Evolutionary conservation across 2,888 invertebrate genomes (phyloP), one percentile per base, ranked within the genome.

Genomic region (Acleris holmiana): DNA sequence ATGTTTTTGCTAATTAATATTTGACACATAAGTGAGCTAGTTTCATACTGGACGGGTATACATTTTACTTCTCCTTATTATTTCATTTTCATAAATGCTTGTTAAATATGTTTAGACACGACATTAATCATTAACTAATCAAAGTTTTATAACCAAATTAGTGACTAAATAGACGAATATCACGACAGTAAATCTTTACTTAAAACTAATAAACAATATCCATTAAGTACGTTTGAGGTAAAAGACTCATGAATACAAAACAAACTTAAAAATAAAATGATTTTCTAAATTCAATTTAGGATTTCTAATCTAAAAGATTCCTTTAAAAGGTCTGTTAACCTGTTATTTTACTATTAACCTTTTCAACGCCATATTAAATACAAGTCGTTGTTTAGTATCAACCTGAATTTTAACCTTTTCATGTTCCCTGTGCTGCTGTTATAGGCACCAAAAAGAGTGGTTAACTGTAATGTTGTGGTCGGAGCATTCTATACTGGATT

Each of bases 171-270:
- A 46, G 46, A 67, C 59, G 25, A 59, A 59, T 67, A 64, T 64
- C 59, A 60, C 59, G 55, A 67, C 44, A 64, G 60, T 51, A 58
- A 67, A 61, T 58, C 48, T 61, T 53, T 21, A 18, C 62, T 63
- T 67, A 63, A 29, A 44, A 63, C 18, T 49, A 51, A 56, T 23
- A 44, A 61, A 25, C 25, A 53, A 21, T 49, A 49, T 64, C 54
- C 49, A 59, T 59, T 49, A 59, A 65, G 64, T 65, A 65, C 64
- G 54, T 59, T 54, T 55, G 59, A 65, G 64, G 64, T 65, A 59
- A 54, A 47, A 25, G 23, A 23, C 8, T 23, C 19, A 4, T 15
- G 13, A n/a, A 44, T 55, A 44, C n/a, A 40, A 53, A 40, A 15
- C 44, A 17, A 44, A 7, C 17, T 44, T 44, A 2, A 15, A 17